A percentile compares a stretch with the other conserved stretches of the same genome.
These are phyloP conservation scores for Drosophila yakuba DNA, from an alignment of 1,140 invertebrate genomes.

Conservation along the genomic window DNA sequence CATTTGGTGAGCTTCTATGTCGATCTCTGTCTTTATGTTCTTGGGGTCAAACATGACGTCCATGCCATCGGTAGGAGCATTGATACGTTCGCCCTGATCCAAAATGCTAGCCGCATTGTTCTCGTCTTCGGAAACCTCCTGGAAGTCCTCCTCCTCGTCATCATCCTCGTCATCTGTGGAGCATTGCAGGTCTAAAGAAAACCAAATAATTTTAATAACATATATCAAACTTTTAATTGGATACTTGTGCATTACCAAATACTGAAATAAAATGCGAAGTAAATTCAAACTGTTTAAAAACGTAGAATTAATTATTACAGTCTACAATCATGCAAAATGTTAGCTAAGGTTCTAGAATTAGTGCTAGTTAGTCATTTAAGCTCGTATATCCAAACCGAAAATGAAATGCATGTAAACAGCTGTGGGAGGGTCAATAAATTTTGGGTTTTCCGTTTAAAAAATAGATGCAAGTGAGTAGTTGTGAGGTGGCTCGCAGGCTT, in stretches of 20 bases:
- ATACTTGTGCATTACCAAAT: slow-evolving; percentile 29
- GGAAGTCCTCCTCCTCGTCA: slow-evolving; percentile 89
- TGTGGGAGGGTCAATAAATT: not conserved
- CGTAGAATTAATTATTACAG: slow-evolving; percentile 3
- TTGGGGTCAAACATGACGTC: slow-evolving; percentile 59
- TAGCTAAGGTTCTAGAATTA: not conserved
- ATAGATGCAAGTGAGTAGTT: slow-evolving; percentile 12
- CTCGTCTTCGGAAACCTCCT: slow-evolving; percentile 88
- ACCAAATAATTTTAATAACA: slow-evolving; percentile 14
- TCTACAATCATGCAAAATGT: slow-evolving; percentile 8
- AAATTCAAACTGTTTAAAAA: slow-evolving; percentile 2
- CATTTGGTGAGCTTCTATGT: slow-evolving; percentile 67
- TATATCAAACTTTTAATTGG: not conserved
- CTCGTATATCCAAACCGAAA: slow-evolving; percentile 10
- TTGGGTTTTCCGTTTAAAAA: not conserved
- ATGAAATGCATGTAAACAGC: slow-evolving; percentile 2
- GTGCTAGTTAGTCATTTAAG: not conserved
- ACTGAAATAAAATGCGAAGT: slow-evolving; percentile 35
- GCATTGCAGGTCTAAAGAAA: slow-evolving; percentile 88
- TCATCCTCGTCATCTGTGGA: slow-evolving; percentile 89
- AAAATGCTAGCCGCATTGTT: slow-evolving; percentile 85
- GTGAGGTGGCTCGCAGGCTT: slow-evolving; percentile 12
- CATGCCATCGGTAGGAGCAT: slow-evolving; percentile 58
- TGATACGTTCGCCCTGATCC: slow-evolving; percentile 83
- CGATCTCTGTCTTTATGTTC: slow-evolving; percentile 76